Percentiles rank a stretch among this genome's conserved stretches.
These are phyloP conservation scores for Xylocampa areola DNA, from an alignment of 2,888 invertebrate genomes.

Conservation along the genomic window DNA sequence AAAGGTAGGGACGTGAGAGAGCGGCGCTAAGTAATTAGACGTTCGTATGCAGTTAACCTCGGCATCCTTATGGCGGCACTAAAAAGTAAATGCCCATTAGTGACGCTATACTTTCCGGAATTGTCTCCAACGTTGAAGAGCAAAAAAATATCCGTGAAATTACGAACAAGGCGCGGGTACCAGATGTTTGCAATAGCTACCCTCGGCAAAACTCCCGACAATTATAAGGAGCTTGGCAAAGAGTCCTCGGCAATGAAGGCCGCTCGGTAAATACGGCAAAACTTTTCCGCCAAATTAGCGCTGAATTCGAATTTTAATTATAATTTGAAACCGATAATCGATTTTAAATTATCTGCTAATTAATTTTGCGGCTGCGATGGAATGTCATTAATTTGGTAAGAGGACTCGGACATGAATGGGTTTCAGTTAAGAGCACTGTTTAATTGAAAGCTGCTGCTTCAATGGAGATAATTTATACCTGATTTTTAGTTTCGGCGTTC, in stretches of 20 bases:
- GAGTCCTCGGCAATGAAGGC: conserved; percentile 27
- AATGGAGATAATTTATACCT: too few species aligned
- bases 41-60: conserved; percentile 44
- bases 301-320: conserved; percentile 51
- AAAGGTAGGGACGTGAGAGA: conserved; percentile 25
- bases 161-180: conserved; percentile 17
- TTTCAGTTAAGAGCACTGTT: conserved; percentile 15
- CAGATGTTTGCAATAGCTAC: conserved; percentile 58
- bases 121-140: conserved; percentile 29
- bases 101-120: conserved; percentile 31
- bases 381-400: conserved; percentile 32
- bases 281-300: conserved; percentile 34
- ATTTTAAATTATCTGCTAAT: conserved; percentile 57
- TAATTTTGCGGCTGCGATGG: conserved; percentile 41
- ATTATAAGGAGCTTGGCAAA: conserved; percentile 40
- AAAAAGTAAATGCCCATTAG: conserved; percentile 53
- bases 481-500: too few species aligned
- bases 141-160: conserved; percentile 30
- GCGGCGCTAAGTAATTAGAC: conserved; percentile 29
- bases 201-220: conserved; percentile 33
- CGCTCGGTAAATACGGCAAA: conserved; percentile 38
- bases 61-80: conserved; percentile 29
- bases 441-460: conserved; percentile 9
- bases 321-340: conserved; percentile 45
- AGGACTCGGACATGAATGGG: conserved; percentile 13